Conservation (phyloP, 2,888 invertebrate species). For the Pachydiplax longipennis region DNA sequence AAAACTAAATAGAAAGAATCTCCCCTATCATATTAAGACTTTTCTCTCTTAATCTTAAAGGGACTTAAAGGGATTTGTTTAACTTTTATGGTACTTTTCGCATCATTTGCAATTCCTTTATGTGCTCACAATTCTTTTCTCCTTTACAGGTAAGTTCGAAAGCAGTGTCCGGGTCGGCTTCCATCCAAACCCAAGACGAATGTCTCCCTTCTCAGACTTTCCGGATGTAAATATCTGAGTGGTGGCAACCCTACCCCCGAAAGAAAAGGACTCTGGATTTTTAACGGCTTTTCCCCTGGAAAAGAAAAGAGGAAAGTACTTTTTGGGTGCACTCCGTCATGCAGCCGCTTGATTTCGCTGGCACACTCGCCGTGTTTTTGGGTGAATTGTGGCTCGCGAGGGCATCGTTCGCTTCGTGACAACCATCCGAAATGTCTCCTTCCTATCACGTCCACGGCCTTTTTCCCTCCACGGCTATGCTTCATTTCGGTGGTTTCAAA, state of each 20-base stretch:
- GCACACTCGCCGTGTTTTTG: neutral
- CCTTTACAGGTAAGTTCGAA: too few species aligned
- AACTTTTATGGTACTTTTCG: too few species aligned
- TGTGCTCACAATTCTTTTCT: too few species aligned
- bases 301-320: neutral
- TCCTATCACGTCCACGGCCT: slow-evolving; percentile 7
- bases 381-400: neutral
- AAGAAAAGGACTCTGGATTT: neutral
- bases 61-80: too few species aligned
- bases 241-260: neutral
- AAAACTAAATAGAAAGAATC: too few species aligned
- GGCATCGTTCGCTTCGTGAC: slow-evolving; percentile 11
- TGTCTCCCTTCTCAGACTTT: too few species aligned
- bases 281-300: neutral
- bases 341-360: neutral
- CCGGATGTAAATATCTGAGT: too few species aligned
- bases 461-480: neutral
- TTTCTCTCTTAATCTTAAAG: too few species aligned
- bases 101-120: too few species aligned
- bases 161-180: too few species aligned
- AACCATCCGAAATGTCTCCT: slow-evolving; percentile 23
- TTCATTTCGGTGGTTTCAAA: neutral
- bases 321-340: neutral
- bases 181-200: too few species aligned
- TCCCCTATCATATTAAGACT: too few species aligned